These are phyloP conservation scores for Vollenhovia emeryi DNA, from an alignment of 1,140 invertebrate genomes.

Conservation along the genomic window DNA sequence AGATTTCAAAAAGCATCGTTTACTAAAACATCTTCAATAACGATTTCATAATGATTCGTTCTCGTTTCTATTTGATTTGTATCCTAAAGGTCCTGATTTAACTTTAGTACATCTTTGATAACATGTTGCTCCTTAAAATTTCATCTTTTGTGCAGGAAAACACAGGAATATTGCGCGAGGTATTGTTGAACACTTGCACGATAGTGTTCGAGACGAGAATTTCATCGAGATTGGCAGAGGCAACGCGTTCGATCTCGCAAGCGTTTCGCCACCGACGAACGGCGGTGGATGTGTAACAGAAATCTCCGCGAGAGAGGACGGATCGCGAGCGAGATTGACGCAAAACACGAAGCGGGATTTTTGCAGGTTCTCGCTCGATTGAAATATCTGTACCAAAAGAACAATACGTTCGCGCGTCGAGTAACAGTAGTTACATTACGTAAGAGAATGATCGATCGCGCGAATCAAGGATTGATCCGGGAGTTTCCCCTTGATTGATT, in stretches of 20 bases:
- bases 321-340: conserved; percentile 29
- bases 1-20: too few species aligned
- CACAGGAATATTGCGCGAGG: conserved; percentile 31
- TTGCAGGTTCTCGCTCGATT: background rate
- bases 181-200: background rate
- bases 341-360: background rate
- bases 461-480: background rate
- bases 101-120: too few species aligned
- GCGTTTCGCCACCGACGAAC: conserved; percentile 37
- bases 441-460: background rate
- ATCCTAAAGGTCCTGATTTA: too few species aligned
- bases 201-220: conserved; percentile 24
- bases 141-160: background rate
- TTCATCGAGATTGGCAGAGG: conserved; percentile 25
- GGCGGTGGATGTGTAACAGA: background rate
- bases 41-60: too few species aligned
- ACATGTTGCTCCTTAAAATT: background rate
- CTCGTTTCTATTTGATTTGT: too few species aligned
- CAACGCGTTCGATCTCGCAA: conserved; percentile 53
- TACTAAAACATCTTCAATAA: too few species aligned
- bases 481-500: background rate
- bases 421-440: background rate
- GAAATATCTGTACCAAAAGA: background rate
- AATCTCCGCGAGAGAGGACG: conserved; percentile 31
- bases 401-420: background rate